phyloP scores from a whole-genome alignment of 2,888 invertebrate genomes.

The Cephonodes hylas region DNA sequence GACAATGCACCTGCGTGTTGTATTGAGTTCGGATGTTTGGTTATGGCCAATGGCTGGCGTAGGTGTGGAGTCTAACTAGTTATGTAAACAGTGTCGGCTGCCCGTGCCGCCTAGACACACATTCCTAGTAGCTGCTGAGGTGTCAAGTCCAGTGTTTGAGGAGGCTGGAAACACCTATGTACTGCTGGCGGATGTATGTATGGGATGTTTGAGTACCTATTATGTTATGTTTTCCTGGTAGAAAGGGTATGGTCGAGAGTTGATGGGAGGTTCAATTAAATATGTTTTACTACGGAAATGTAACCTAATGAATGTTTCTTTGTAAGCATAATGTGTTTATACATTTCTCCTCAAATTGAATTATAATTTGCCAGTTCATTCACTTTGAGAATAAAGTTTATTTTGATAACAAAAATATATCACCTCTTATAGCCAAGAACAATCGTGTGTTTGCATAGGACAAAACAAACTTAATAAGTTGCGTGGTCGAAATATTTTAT shows the following conservation, averaged over 20 bases:
- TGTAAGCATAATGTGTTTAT: too few relatives aligned
- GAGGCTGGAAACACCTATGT: background rate
- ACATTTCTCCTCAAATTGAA: too few relatives aligned
- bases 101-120: slow-evolving; percentile 54
- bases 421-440: slow-evolving; percentile 29
- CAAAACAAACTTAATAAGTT: slow-evolving; percentile 32
- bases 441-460: slow-evolving; percentile 44
- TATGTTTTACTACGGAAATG: background rate
- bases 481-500: slow-evolving; percentile 63
- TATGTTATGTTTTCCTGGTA: background rate
- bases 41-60: slow-evolving; percentile 51
- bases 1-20: slow-evolving; percentile 56
- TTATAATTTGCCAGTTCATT: background rate
- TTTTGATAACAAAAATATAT: slow-evolving; percentile 12
- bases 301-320: background rate
- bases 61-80: slow-evolving; percentile 66
- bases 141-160: slow-evolving; percentile 1
- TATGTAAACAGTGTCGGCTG: slow-evolving; percentile 66
- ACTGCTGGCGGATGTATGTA: background rate
- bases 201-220: background rate
- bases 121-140: slow-evolving; percentile 42
- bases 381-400: background rate
- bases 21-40: slow-evolving; percentile 52
- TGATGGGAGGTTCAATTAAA: background rate
- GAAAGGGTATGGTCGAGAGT: too few relatives aligned